Evolutionary conservation across 2,113 vertebrate species (phyloP).

Genomic region (Dromaius novaehollandiae): DNA sequence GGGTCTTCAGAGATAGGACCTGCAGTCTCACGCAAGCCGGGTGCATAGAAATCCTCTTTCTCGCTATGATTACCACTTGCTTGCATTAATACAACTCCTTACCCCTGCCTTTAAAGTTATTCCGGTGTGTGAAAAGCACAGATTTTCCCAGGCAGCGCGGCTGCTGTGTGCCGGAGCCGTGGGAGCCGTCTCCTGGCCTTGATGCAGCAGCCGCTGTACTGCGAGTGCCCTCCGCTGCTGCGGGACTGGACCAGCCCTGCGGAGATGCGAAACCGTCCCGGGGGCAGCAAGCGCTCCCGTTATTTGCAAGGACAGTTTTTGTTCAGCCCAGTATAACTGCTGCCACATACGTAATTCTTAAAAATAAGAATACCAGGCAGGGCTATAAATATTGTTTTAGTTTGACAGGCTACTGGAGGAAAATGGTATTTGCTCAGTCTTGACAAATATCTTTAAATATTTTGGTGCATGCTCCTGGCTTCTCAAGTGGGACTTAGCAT

Average conservation of each 20-base stretch:
- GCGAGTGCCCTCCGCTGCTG: slow-evolving; percentile 53
- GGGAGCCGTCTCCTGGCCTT: background rate
- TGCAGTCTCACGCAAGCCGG: background rate
- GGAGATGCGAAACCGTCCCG: background rate
- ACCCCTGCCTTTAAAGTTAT: background rate
- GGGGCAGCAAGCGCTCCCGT: background rate
- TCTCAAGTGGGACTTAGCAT: background rate
- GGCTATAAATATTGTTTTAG: background rate
- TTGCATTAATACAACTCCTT: background rate
- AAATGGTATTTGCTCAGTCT: background rate
- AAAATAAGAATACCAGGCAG: too few relatives aligned
- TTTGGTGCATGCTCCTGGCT: background rate
- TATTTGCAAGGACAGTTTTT: background rate
- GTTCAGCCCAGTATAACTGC: background rate
- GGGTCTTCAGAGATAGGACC: background rate
- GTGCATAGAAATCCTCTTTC: background rate
- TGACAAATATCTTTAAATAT: background rate
- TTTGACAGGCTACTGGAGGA: background rate
- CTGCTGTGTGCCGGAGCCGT: background rate
- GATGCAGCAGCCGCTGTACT: background rate
- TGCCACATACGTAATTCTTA: background rate
- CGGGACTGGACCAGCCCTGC: background rate
- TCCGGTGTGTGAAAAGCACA: background rate
- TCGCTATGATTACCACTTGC: background rate
- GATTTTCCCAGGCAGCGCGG: background rate